Evolutionary conservation across 2,888 invertebrate species (phyloP), one percentile per base, ranked within the genome.

Genomic region (Perizoma flavofasciatum): DNA sequence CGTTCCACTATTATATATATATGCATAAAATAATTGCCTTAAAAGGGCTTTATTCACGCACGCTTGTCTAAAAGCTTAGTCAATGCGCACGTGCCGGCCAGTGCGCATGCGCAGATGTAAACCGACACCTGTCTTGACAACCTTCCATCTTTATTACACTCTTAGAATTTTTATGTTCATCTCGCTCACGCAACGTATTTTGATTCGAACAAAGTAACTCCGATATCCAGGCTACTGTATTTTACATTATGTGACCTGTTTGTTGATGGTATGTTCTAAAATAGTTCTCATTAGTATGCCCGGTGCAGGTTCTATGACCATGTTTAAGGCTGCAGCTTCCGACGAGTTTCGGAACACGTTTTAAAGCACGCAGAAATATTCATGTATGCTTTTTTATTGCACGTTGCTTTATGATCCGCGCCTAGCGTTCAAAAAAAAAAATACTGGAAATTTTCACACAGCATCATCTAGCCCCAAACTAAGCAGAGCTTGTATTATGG

Each of bases 51-150:
- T 34, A n/a, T 6, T 37, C 10, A 34, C n/a, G n/a, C 35, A 32
- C 11, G 48, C 48, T 35, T 37, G 50, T 48, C 75, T 79, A 80
- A 83, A 83, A 83, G 73, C 73, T 79, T 73, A 73, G 75, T 72
- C 67, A 70, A 69, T 79, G 75, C 81, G 88, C 91, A 88, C 91
- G 91, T 89, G 91, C 90, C 84, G 81, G 80, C 78, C 83, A 84
- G 76, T 81, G 80, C 82, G 81, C 78, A 81, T 74, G 83, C 89
- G 91, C 91, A 92, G 91, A 90, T 92, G 91, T 89, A 79, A 78
- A 73, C 78, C 71, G 82, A 89, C 91, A 91, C 91, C 91, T 91
- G 90, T 88, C 84, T 77, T 80, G 74, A 84, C 72, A 74, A 66
- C 72, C 72, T 65, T 66, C 74, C 71, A 68, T 87, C 88, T 79